Conservation (phyloP, 2,113 vertebrate genomes). For the Diadophis punctatus region DNA sequence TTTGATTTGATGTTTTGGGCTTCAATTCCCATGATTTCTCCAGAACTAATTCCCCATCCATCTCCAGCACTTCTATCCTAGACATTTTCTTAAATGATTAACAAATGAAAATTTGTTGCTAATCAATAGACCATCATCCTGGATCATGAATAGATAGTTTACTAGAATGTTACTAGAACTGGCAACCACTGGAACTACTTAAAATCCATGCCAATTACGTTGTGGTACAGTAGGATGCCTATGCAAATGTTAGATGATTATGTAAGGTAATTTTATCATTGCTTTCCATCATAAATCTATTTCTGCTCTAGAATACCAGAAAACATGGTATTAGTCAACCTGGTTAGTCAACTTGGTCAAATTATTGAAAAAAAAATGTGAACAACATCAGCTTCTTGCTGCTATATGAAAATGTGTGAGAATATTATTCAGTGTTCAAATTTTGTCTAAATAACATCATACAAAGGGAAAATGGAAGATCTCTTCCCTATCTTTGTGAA, state of each 20-base stretch:
- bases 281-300: background rate
- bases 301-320: background rate
- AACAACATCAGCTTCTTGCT: background rate
- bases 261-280: background rate
- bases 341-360: background rate
- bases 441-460: background rate
- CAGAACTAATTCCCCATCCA: background rate
- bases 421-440: background rate
- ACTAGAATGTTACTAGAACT: background rate
- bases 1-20: background rate
- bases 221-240: background rate
- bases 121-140: background rate
- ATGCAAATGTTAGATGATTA: background rate
- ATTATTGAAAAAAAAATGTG: background rate
- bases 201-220: background rate
- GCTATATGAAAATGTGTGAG: background rate
- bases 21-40: background rate
- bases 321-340: background rate
- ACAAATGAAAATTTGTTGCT: background rate
- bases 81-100: background rate
- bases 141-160: background rate
- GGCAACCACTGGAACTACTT: background rate
- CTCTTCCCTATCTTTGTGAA: background rate
- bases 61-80: background rate
- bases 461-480: background rate